phyloP scores from a whole-genome alignment of 2,888 invertebrate species.

The Heliothis peltigera region DNA sequence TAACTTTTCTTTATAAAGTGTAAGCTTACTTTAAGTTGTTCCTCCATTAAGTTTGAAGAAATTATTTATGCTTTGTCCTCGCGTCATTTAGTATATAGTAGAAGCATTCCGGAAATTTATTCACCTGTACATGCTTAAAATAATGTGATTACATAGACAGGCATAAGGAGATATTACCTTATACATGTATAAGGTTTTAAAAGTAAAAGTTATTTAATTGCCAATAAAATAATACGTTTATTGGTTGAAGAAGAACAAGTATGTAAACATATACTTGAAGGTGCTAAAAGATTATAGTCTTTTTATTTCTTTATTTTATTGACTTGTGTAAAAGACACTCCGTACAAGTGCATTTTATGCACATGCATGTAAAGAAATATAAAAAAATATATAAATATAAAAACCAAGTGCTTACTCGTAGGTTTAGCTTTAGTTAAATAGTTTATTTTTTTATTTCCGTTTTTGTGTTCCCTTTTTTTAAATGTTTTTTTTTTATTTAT shows the following conservation, averaged over 20 bases:
- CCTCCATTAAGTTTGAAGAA: constrained; percentile 60
- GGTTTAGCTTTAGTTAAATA: no score
- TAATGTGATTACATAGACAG: background rate
- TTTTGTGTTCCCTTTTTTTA: no score
- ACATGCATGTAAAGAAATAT: constrained; percentile 20
- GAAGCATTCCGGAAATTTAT: constrained; percentile 28
- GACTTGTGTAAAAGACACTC: constrained; percentile 4
- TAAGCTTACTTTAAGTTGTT: constrained; percentile 57
- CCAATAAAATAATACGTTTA: constrained; percentile 12
- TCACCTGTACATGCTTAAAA: background rate
- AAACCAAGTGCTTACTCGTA: no score
- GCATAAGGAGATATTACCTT: no score
- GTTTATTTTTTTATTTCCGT: no score
- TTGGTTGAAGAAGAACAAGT: constrained; percentile 13
- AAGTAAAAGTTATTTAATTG: constrained; percentile 1
- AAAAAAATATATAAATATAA: no score
- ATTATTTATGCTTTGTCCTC: constrained; percentile 59
- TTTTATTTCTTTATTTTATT: constrained; percentile 36
- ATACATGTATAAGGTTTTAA: constrained; percentile 4
- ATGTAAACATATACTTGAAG: constrained; percentile 9
- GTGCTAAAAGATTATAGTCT: constrained; percentile 18
- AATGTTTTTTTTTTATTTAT: no score
- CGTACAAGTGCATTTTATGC: constrained; percentile 1
- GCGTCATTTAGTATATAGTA: constrained; percentile 24
- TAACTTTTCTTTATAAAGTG: constrained; percentile 54